These are phyloP conservation scores for Leptopilina drosophilae DNA, from an alignment of 2,888 invertebrate genomes.

Conservation along the genomic window DNA sequence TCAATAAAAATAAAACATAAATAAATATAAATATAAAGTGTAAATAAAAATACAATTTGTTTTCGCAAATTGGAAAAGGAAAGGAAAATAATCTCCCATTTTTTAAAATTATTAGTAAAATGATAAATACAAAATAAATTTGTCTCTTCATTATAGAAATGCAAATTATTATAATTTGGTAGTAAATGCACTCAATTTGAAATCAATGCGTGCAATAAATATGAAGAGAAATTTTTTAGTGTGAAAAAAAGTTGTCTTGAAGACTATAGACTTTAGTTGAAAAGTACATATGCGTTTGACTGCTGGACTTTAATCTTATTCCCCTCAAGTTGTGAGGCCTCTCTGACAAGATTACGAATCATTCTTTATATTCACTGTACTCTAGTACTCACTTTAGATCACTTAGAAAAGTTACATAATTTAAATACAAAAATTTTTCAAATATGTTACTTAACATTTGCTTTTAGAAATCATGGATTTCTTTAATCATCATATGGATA, in stretches of 20 bases:
- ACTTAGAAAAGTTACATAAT: conserved; percentile 42
- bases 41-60: no score
- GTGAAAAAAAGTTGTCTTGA: neutral
- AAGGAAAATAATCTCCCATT: no score
- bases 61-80: no score
- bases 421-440: neutral
- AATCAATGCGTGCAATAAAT: neutral
- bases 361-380: conserved; percentile 61
- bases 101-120: no score
- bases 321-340: conserved; percentile 67
- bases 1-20: no score
- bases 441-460: neutral
- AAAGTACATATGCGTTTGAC: neutral
- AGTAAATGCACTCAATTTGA: neutral
- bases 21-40: no score
- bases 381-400: conserved; percentile 28
- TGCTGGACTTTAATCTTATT: conserved; percentile 66
- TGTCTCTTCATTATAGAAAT: no score
- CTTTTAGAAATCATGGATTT: neutral
- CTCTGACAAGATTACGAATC: conserved; percentile 71
- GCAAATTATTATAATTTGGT: neutral
- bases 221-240: neutral
- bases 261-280: neutral
- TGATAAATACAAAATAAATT: no score
- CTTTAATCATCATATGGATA: neutral